Base-by-base conservation (phyloP, 1,140 invertebrate species). In the Trinorchestia longiramus region DNA sequence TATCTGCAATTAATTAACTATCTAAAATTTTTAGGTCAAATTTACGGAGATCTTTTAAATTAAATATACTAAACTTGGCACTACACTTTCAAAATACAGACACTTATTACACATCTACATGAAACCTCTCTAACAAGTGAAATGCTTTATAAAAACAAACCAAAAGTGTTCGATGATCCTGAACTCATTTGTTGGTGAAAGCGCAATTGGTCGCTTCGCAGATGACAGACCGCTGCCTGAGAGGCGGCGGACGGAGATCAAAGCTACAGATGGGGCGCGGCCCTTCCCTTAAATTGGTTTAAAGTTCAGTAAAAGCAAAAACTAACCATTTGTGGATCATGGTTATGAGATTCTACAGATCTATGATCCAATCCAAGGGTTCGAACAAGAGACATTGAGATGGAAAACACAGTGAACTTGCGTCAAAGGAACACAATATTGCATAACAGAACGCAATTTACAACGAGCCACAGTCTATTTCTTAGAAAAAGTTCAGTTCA, bases 211-310 rank as follows among this genome's bases (percentile, higher is more conserved):
- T 36, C 11, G 62, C 62, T 28, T 1, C 15, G 36, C 62, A 77
- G 62, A 77, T 36, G 62, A 77, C 62, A 77, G 62, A 77, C 28
- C 62, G 62, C 62, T 36, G 62, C 15, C 62, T 23, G 62, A 36
- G 28, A 36, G 62, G 15, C 11, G 62, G 62, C 62, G 15, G 88
- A 47, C 43, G 44, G 6, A 94, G 41, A 45, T 94, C 92, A 94
- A 94, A 94, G 92, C 43, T 42, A 3, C 92, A 40, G 40, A 47
- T 94, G 40, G 44, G 92, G 43, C 92, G 43, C 43, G 92, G 3
- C 92, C 44, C 92, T 94, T 94, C 92, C 36, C 88, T 91, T 45
- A 94, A 94, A 94, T 94, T 94, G 92, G 92, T 94, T 94, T 94
- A 94, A 94, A 94, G 43, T 94, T 94, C 43, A 43, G 47, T 44